Conservation (phyloP, 2,797 vertebrate genomes). For the Artibeus jamaicensis region DNA sequence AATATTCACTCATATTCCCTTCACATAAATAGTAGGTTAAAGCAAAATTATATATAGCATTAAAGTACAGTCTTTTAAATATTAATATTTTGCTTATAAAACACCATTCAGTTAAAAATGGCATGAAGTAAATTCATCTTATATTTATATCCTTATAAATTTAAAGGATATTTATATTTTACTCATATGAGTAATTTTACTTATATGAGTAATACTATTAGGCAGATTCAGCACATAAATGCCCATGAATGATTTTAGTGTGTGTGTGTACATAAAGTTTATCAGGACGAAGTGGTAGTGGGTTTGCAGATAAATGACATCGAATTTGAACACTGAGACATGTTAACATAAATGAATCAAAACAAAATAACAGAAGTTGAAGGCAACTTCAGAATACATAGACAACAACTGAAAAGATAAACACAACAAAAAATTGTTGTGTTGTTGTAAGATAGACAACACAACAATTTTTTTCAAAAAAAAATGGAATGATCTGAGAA, state of each 20-base stretch:
- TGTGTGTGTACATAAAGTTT: background rate
- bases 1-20: background rate
- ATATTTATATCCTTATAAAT: background rate
- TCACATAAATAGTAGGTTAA: background rate
- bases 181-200: background rate
- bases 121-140: slow-evolving; percentile 2
- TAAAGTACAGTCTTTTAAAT: background rate
- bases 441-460: background rate
- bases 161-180: background rate
- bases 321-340: background rate
- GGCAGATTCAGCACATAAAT: background rate
- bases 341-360: background rate
- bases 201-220: background rate
- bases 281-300: background rate
- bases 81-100: slow-evolving; percentile 6
- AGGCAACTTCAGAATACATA: background rate
- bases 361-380: background rate
- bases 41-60: background rate
- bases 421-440: no score
- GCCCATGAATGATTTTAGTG: background rate
- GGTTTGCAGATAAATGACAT: slow-evolving; percentile 11
- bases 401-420: background rate
- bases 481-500: background rate
- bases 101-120: background rate
- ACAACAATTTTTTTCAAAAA: background rate